These are phyloP conservation scores for Pristionchus mayeri DNA, from an alignment of 2,888 invertebrate species.

Conservation along the genomic window DNA sequence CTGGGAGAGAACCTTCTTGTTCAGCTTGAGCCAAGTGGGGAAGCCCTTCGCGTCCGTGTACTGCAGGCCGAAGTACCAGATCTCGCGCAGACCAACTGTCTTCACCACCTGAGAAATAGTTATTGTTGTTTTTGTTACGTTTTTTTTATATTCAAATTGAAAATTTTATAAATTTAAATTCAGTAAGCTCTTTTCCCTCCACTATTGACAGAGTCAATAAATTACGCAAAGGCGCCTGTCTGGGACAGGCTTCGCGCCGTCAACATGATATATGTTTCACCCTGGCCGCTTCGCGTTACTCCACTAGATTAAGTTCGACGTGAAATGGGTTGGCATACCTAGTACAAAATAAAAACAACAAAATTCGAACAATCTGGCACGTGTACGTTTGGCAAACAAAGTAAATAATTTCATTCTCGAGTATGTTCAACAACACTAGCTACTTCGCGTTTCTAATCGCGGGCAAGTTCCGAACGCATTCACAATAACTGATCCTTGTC, in stretches of 20 bases:
- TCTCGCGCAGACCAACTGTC: conserved; percentile 97
- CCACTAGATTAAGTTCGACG: not conserved
- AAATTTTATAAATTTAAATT: not conserved
- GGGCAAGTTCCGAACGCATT: too few species aligned
- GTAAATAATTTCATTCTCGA: too few species aligned
- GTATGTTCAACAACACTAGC: too few species aligned
- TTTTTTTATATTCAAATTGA: not conserved
- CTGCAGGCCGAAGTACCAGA: conserved; percentile 99
- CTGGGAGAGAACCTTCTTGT: conserved; percentile 88
- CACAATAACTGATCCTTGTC: too few species aligned
- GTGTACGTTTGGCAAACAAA: too few species aligned
- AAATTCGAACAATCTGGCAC: too few species aligned
- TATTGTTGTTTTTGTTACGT: not conserved
- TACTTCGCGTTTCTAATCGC: too few species aligned
- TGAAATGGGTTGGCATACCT: too few species aligned
- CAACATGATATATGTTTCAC: not conserved
- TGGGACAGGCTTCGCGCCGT: not conserved
- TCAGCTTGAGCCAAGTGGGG: conserved; percentile 97
- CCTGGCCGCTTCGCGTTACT: not conserved
- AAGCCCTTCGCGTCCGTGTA: conserved; percentile 98
- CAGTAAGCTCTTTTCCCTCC: not conserved
- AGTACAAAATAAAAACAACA: too few species aligned
- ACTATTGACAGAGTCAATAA: not conserved
- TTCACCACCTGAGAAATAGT: conserved; percentile 85
- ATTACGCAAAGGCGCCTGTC: not conserved